Conservation (phyloP, 2,113 vertebrate genomes). For the Catharus fuscescens region DNA sequence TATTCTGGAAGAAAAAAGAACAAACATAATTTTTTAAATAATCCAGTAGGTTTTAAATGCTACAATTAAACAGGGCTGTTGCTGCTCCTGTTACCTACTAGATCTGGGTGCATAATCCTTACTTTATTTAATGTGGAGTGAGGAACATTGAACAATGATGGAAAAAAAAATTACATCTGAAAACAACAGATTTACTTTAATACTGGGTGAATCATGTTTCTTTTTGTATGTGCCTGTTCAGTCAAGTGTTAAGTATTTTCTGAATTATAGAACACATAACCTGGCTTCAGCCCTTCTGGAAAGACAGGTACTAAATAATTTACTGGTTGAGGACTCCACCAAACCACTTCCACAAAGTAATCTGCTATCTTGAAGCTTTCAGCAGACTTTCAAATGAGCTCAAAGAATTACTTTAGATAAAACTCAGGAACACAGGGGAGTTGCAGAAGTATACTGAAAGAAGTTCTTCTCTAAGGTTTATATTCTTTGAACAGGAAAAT, state of each 20-base stretch:
- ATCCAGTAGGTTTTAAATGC: background rate
- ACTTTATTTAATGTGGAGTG: background rate
- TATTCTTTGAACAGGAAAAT: background rate
- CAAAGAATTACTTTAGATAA: background rate
- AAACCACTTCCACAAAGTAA: conserved; percentile 40
- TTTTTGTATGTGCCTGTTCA: background rate
- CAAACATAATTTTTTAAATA: background rate
- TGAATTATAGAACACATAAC: conserved; percentile 57
- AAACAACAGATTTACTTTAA: background rate
- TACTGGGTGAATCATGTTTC: background rate
- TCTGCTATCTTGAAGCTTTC: conserved; percentile 31
- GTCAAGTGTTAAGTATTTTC: conserved; percentile 25
- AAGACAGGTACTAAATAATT: conserved; percentile 56
- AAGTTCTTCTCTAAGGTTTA: background rate
- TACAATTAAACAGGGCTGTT: background rate
- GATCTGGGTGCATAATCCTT: background rate
- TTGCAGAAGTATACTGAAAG: background rate
- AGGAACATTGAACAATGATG: background rate
- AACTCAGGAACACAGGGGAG: background rate
- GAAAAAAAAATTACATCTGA: background rate
- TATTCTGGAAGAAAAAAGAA: background rate
- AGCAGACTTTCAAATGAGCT: background rate
- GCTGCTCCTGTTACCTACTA: background rate
- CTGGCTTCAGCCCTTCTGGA: conserved; percentile 1
- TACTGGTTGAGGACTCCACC: background rate